A percentile compares a stretch with the other conserved stretches of the same genome.
These are phyloP conservation scores for Tetramorium bicarinatum DNA, from an alignment of 2,888 invertebrate genomes.

Conservation along the genomic window DNA sequence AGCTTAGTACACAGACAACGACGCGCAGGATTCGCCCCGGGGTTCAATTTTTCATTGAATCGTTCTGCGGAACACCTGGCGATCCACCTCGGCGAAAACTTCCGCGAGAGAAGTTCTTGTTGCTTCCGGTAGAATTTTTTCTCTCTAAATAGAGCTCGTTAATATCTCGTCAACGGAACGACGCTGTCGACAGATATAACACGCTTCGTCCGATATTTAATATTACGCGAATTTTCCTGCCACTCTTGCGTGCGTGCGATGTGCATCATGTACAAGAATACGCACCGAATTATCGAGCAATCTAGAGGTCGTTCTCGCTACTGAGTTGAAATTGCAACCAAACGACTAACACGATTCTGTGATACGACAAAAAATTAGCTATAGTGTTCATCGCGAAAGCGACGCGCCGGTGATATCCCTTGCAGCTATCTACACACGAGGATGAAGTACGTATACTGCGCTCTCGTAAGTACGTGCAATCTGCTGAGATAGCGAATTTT, in stretches of 20 bases:
- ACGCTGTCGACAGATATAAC: constrained; percentile 1
- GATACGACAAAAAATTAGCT: constrained; percentile 68
- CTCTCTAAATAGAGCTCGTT: constrained; percentile 25
- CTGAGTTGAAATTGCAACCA: constrained; percentile 59
- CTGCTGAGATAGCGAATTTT: constrained; percentile 29
- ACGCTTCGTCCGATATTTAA: constrained; percentile 59
- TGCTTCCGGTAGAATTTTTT: constrained; percentile 52
- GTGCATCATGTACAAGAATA: constrained; percentile 58
- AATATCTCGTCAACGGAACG: constrained; percentile 35
- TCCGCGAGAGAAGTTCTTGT: constrained; percentile 21
- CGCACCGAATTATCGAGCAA: constrained; percentile 43
- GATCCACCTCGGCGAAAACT: constrained; percentile 36
- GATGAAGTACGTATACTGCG: constrained; percentile 35
- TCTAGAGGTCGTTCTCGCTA: constrained; percentile 56
- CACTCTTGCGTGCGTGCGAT: constrained; percentile 64
- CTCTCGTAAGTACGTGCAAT: neutral
- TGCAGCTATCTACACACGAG: constrained; percentile 48
- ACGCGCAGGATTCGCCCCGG: constrained; percentile 56
- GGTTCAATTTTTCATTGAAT: constrained; percentile 40
- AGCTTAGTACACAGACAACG: constrained; percentile 64
- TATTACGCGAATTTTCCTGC: constrained; percentile 60
- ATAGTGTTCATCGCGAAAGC: constrained; percentile 66
- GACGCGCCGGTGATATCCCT: constrained; percentile 58
- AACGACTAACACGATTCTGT: constrained; percentile 65
- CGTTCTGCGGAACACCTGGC: constrained; percentile 15